Evolutionary conservation across 2,888 invertebrate species (phyloP).

Genomic region (Dioctria rufipes): DNA sequence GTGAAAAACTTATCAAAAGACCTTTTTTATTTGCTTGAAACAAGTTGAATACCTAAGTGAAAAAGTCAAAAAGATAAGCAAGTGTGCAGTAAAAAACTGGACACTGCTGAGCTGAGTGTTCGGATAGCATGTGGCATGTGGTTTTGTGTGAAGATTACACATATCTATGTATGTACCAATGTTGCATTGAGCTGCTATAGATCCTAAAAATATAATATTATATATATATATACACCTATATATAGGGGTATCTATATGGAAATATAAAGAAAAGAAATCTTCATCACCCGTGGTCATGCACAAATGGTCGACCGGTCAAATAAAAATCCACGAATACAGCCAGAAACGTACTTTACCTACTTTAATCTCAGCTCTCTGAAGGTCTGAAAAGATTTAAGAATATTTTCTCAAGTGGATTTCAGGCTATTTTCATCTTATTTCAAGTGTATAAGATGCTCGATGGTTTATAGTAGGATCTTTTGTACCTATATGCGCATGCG

Average conservation of each 20-base stretch:
- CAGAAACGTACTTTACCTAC: slow-evolving; percentile 28
- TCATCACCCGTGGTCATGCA: slow-evolving; percentile 35
- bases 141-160: slow-evolving; percentile 34
- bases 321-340: slow-evolving; percentile 23
- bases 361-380: not conserved
- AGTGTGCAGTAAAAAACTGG: slow-evolving; percentile 45
- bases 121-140: slow-evolving; percentile 28
- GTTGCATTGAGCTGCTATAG: not conserved
- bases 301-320: slow-evolving; percentile 22
- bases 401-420: slow-evolving; percentile 36
- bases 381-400: slow-evolving; percentile 17
- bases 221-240: not conserved
- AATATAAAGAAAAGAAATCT: slow-evolving; percentile 26
- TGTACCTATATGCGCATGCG: too few relatives aligned
- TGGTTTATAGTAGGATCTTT: not conserved
- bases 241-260: too few relatives aligned
- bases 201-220: slow-evolving; percentile 21
- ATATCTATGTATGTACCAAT: not conserved
- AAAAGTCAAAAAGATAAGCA: slow-evolving; percentile 51
- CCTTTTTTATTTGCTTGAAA: slow-evolving; percentile 37
- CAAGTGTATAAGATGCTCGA: slow-evolving; percentile 15
- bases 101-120: not conserved
- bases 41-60: slow-evolving; percentile 51
- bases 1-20: slow-evolving; percentile 28
- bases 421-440: not conserved